Conservation (phyloP, 2,113 vertebrate species). For the Mungos mungo region DNA sequence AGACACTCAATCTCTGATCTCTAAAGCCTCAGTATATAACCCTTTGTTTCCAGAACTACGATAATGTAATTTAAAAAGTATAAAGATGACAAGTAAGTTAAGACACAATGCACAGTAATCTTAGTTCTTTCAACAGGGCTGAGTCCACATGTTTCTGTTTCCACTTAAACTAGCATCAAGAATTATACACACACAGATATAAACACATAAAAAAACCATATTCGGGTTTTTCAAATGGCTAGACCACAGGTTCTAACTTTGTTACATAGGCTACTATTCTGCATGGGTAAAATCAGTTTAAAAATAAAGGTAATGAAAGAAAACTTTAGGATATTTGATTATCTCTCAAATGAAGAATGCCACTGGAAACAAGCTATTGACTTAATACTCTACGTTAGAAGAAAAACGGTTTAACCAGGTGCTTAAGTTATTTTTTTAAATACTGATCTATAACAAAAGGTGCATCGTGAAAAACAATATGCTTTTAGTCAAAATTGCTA, state of each 20-base stretch:
- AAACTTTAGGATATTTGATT: neutral
- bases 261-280: neutral
- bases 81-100: slow-evolving; percentile 20
- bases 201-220: neutral
- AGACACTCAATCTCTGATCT: neutral
- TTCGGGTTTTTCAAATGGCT: neutral
- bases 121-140: neutral
- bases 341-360: neutral
- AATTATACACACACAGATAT: neutral
- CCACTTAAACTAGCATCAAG: neutral
- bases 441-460: slow-evolving; percentile 20
- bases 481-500: slow-evolving; percentile 11
- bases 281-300: slow-evolving; percentile 5
- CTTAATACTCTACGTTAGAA: neutral
- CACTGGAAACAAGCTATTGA: neutral
- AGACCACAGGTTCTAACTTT: neutral
- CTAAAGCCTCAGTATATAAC: neutral
- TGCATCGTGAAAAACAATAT: neutral
- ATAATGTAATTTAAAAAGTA: slow-evolving; percentile 10
- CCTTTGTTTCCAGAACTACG: neutral
- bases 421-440: neutral
- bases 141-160: neutral
- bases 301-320: neutral
- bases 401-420: slow-evolving; percentile 34
- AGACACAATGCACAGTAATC: neutral